These are phyloP conservation scores for Thumatha senex DNA, from an alignment of 2,888 invertebrate genomes.

Conservation along the genomic window DNA sequence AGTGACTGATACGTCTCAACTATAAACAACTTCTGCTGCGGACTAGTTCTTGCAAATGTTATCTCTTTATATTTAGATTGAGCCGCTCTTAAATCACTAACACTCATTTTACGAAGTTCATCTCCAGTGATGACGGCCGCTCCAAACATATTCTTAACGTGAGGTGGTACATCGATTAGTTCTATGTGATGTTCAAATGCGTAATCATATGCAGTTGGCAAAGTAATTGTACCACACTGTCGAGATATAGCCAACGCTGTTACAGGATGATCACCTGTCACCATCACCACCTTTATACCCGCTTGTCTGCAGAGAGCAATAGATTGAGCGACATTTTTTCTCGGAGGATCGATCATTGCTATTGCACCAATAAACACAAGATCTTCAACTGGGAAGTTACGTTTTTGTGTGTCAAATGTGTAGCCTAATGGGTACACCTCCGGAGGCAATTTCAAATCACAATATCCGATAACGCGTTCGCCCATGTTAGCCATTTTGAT, in stretches of 20 bases:
- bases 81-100: conserved; percentile 80
- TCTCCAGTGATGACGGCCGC: conserved; percentile 74
- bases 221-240: conserved; percentile 85
- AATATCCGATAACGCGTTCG: conserved; percentile 93
- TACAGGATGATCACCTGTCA: conserved; percentile 89
- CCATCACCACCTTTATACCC: conserved; percentile 89
- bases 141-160: conserved; percentile 68
- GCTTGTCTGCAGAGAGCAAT: conserved; percentile 87
- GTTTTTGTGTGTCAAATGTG: conserved; percentile 81
- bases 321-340: conserved; percentile 86
- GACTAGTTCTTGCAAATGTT: conserved; percentile 89
- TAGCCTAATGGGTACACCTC: conserved; percentile 77
- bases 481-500: conserved; percentile 92
- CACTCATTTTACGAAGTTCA: conserved; percentile 83
- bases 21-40: conserved; percentile 87
- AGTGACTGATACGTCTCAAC: conserved; percentile 91
- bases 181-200: conserved; percentile 85
- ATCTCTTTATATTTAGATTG: conserved; percentile 86
- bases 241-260: conserved; percentile 89
- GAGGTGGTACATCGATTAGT: conserved; percentile 72
- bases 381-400: conserved; percentile 86
- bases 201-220: conserved; percentile 87
- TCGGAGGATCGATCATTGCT: conserved; percentile 89
- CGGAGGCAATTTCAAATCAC: conserved; percentile 86
- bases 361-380: conserved; percentile 85